Base-by-base conservation (phyloP, 2,888 invertebrate species). In the Blera fallax region DNA sequence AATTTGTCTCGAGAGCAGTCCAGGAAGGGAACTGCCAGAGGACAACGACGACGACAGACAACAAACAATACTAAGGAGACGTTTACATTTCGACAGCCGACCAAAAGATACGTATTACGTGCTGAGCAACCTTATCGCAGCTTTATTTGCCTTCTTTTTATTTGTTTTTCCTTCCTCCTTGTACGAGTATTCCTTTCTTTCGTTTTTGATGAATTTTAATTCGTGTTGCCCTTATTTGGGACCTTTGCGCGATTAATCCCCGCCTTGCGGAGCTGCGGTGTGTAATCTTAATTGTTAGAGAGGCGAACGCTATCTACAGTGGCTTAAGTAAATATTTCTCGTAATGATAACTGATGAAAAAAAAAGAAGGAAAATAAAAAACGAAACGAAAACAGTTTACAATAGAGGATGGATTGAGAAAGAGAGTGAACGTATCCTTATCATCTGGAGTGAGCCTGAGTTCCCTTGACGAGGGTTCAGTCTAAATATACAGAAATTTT, bases 201-300 rank as follows among this genome's bases (percentile, higher is more conserved):
- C 16, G n/a, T 52, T 52, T 34, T 62, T 67, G 58, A 73, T 80
- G 80, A 72, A 81, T 85, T 85, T 85, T 81, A 81, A 85, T 81
- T 80, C 60, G 72, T 72, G 40, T 32, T 85, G 81, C 81, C 85
- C 85, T 85, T 77, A 81, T 80, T 80, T 70, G 81, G 72, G 72
- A 72, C 85, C 76, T 76, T 80, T 73, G 56, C 72, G 72, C 76
- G 85, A 85, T 85, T 85, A 85, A 85, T 85, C 85, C n/a, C n/a
- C 76, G 80, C 70, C 72, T 52, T 72, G 74, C 69, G 62, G 74
- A 69, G 62, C 18, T 56, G 64, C 72, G 48, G 40, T 40, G 73
- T 76, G 80, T 85, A 85, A 85, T 85, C 84, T 80, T 76, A 78
- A 83, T 83, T 80, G 85, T 77, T 81, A 67, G 60, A 77, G 60